phyloP scores from a whole-genome alignment of 2,888 invertebrate species.

The Acronicta psi region DNA sequence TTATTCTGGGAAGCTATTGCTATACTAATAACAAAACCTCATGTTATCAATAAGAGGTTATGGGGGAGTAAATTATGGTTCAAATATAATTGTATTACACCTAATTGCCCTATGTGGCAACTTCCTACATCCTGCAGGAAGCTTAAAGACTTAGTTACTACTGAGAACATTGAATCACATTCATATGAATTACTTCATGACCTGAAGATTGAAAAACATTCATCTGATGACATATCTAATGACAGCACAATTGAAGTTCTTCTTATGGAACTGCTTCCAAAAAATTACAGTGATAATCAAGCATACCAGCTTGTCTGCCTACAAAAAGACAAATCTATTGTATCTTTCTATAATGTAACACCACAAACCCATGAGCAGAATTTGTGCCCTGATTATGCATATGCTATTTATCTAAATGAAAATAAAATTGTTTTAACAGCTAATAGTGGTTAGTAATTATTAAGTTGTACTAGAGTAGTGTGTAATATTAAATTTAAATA shows the following conservation, averaged over 20 bases:
- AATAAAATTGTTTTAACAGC: slow-evolving; percentile 77
- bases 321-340: slow-evolving; percentile 72
- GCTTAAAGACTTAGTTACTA: slow-evolving; percentile 45
- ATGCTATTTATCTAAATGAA: slow-evolving; percentile 77
- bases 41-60: slow-evolving; percentile 92
- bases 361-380: slow-evolving; percentile 70
- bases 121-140: slow-evolving; percentile 47
- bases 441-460: slow-evolving; percentile 69
- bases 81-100: slow-evolving; percentile 48
- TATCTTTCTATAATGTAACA: slow-evolving; percentile 85
- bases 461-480: too few relatives aligned
- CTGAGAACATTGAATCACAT: slow-evolving; percentile 51
- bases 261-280: slow-evolving; percentile 78
- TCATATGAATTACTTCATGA: slow-evolving; percentile 40
- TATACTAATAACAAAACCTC: slow-evolving; percentile 91
- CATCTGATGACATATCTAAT: slow-evolving; percentile 8
- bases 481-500: background rate
- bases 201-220: slow-evolving; percentile 42
- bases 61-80: slow-evolving; percentile 84
- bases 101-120: slow-evolving; percentile 40
- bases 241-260: slow-evolving; percentile 62
- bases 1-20: slow-evolving; percentile 90
- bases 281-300: slow-evolving; percentile 70
- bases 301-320: slow-evolving; percentile 77
- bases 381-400: slow-evolving; percentile 85